Percentiles rank a stretch among this genome's conserved stretches.
phyloP scores from a whole-genome alignment of 2,888 invertebrate species.

The Odontothrips loti region DNA sequence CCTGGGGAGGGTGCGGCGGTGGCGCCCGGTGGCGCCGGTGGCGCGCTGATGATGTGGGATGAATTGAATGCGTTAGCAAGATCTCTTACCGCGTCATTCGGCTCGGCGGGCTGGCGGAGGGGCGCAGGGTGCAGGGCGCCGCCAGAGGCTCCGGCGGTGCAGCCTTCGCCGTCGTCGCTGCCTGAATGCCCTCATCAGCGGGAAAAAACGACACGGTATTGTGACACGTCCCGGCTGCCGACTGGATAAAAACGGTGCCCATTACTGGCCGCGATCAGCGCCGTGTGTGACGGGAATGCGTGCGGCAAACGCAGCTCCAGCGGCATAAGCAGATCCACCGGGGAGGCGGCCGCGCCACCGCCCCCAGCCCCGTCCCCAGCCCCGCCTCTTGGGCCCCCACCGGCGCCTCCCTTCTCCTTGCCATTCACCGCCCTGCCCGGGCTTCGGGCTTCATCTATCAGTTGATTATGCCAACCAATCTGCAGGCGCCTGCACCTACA shows the following conservation, averaged over 20 bases:
- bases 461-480: slow-evolving; percentile 26
- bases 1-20: neutral
- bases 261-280: too few relatives aligned
- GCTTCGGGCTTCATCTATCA: slow-evolving; percentile 1
- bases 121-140: neutral
- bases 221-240: too few relatives aligned
- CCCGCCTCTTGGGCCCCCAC: too few relatives aligned
- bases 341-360: too few relatives aligned
- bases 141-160: neutral
- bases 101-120: neutral
- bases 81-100: too few relatives aligned
- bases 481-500: slow-evolving; percentile 4
- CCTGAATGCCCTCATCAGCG: slow-evolving; percentile 16
- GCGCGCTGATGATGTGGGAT: neutral
- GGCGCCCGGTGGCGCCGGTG: neutral
- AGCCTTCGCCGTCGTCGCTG: neutral
- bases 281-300: too few relatives aligned
- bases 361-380: too few relatives aligned
- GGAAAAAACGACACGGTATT: neutral
- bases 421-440: neutral
- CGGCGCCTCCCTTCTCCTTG: too few relatives aligned
- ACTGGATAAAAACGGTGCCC: too few relatives aligned
- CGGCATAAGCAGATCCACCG: too few relatives aligned
- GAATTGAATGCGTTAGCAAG: neutral
- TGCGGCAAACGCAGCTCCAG: too few relatives aligned